Base-by-base conservation (phyloP, 2,797 vertebrate genomes). In the Schizopygopsis pylzovi region DNA sequence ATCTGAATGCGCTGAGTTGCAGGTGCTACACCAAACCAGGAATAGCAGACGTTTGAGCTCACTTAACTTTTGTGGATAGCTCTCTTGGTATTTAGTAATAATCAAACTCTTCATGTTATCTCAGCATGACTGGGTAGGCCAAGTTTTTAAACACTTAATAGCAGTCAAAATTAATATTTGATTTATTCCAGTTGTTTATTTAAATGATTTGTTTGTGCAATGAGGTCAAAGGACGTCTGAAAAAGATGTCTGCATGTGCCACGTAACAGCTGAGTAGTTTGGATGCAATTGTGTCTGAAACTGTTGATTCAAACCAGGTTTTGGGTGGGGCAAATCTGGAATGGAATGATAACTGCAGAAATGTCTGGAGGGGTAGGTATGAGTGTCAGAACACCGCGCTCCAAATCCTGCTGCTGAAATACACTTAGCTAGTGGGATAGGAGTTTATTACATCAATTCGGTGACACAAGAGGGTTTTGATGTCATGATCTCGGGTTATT, bases 341-440 rank as follows among this genome's bases (percentile, higher is more conserved):
- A 77, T n/a, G 43, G 47, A 73, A 25, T 45, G 71, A 83, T 52
- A 79, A 84, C 12, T 33, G 65, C 22, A 79, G 28, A 18, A 82
- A 86, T 85, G 81, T 76, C 78, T 85, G 79, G 75, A 76, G 45
- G 11, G 75, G 43, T 86, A 87, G 82, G 22, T 90, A 43, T 77
- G 83, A 41, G 22, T 75, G 78, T 81, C 59, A 25, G 79, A 68
- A 86, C 79, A 82, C 41, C 15, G 28, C 16, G 7, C 20, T 85
- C 77, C 73, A 65, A 85, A 81, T 83, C 86, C 20, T 56, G 73
- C 33, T 75, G 65, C 13, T 83, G 43, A 87, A 85, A 88, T 86
- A 39, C 72, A 79, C 72, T 87, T 61, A 72, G 13, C 41, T 61
- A 39, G 45, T 20, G 15, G 33, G 41, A 41, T 12, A 9, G 13